Evolutionary conservation across 2,888 invertebrate species (phyloP), one percentile per base, ranked within the genome.

Genomic region (Malacosoma neustria): DNA sequence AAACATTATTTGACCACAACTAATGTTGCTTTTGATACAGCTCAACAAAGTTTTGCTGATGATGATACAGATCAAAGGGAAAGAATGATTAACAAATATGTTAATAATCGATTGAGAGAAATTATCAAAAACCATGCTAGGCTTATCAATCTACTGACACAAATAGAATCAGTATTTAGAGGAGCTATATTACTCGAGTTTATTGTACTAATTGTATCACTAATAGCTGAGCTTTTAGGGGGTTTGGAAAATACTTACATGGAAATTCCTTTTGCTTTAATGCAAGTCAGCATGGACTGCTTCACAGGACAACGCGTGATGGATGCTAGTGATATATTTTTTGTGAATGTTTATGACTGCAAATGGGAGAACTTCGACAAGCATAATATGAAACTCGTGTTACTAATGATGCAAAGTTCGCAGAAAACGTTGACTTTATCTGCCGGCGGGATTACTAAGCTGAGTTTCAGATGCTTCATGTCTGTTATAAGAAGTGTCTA

Each of bases 281-380:
- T 59, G 35, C 54, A 60, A 41, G 57, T 71, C 0, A 61, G 54
- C 0, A 63, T 71, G 49, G 73, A 74, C 40, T 77, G 77, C 42
- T 54, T 61, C 1, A 57, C 57, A 2, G 79, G 79, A 0, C 79
- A 77, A 41, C 54, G 59, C 1, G 43, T 79, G 0, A 62, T 69
- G 34, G 71, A 77, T n/a, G 72, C 76, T 0, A 63, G 61, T 38
- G 11, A 45, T 0, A 34, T 37, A 0, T 74, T 79, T 13, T 68
- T 71, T 33, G 39, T 41, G 0, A 64, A 76, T 0, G 61, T 79
- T 0, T 79, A 76, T 29, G 50, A 51, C 29, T 72, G 70, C 30
- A 59, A 69, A 22, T 80, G 79, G 77, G 77, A 79, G 47, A 66
- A 68, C 11, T 75, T 74, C 13, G 58, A 71, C 34, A 55, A 41